These are phyloP conservation scores for Coregonus suidteri DNA, from an alignment of 2,797 vertebrate genomes.

Conservation along the genomic window DNA sequence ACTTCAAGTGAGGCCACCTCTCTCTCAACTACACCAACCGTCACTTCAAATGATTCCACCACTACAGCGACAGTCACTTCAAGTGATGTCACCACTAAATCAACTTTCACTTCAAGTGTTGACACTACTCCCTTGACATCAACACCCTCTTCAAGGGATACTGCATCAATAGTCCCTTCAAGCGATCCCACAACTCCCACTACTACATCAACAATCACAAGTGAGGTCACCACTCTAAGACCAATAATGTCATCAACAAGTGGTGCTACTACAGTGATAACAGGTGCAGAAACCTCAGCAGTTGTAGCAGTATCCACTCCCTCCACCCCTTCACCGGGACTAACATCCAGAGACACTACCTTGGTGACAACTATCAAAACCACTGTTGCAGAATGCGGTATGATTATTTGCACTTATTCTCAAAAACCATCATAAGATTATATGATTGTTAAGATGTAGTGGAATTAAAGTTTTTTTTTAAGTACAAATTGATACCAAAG, in stretches of 20 bases:
- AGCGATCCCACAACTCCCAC: too few relatives aligned
- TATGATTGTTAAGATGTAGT: too few relatives aligned
- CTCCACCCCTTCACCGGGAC: not conserved
- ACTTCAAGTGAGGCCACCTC: too few relatives aligned
- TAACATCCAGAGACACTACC: not conserved
- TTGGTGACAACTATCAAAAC: not conserved
- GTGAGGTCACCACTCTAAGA: not conserved
- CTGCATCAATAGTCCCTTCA: too few relatives aligned
- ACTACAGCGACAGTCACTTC: not conserved
- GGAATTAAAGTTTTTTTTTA: too few relatives aligned
- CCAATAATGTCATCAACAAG: not conserved
- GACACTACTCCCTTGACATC: too few relatives aligned
- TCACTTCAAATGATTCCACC: not conserved
- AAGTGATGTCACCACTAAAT: not conserved
- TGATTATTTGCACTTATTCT: not conserved
- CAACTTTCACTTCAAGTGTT: not conserved
- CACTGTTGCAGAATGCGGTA: constrained; percentile 2
- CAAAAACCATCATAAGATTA: not conserved
- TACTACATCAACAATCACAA: too few relatives aligned
- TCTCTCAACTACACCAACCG: not conserved
- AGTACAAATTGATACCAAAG: not conserved
- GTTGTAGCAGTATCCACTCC: not conserved
- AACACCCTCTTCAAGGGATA: too few relatives aligned
- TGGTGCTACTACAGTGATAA: not conserved
- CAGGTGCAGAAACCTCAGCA: not conserved